Evolutionary conservation across 2,113 vertebrate genomes (phyloP), one percentile per base, ranked within the genome.

Genomic region (Syngnathus floridae): DNA sequence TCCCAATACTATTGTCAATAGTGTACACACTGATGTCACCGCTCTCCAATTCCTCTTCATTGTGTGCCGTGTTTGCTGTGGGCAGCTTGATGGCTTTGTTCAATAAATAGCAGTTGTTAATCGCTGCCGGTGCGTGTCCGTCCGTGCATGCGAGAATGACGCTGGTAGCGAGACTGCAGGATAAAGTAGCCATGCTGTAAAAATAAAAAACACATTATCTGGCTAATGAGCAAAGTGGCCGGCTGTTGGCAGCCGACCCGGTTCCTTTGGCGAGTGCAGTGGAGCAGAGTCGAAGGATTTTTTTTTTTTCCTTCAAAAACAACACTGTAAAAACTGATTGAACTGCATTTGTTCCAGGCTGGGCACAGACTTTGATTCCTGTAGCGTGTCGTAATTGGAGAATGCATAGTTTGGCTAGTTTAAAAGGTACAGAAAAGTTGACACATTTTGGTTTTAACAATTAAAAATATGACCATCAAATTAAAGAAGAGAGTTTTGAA

Each of bases 61-160:
- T 77, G 64, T 66, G 72, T 66, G 72, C 73, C 75, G 70, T 81
- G 72, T 83, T 74, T 76, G 70, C 71, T 56, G 58, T 55, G 73
- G 73, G 69, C 70, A 66, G 75, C 71, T 76, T 61, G 72, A 74
- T 65, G 64, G 37, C 64, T 85, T 84, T 75, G 40, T 71, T 81
- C 66, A 58, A 75, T 87, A 77, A 81, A 80, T 72, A 45, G 56
- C 61, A 63, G 63, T 69, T 70, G 63, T 80, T 69, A 70, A 63
- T 5, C 57, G 55, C 65, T 69, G 35, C 66, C 71, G 72, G 46
- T 77, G 0, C 2, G 19, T 31, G 55, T 43, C 46, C 13, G 48
- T 21, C 41, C 64, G 62, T 46, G 72, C 43, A 46, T 41, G 51
- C 51, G 17, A 21, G 21, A 14, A 38, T 21, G 40, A 51, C 51